Evolutionary conservation across 2,888 invertebrate genomes (phyloP), one percentile per base, ranked within the genome.

Genomic region (Orthosia incerta): DNA sequence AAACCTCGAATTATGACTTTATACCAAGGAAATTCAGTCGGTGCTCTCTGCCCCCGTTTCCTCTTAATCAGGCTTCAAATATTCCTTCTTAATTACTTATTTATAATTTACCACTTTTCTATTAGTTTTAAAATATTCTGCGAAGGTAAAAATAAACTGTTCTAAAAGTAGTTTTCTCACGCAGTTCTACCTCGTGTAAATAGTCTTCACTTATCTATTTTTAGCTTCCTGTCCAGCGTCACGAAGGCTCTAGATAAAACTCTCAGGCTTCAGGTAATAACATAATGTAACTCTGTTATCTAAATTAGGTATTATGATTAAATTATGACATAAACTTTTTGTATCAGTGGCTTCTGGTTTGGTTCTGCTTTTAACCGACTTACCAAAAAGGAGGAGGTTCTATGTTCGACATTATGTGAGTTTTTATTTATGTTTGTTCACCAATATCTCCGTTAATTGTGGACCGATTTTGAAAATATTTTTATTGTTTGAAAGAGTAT

Each of bases 161-260:
- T 71, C 4, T 62, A 48, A 18, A 59, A 23, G 0, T 23, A 23
- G 59, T 46, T 65, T 53, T 77, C 82, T 59, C 74, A 70, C 66
- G 62, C 20, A 23, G 12, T 23, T 23, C 13, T 9, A 12, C 12
- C 13, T n/a, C 56, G 31, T 68, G 31, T 80, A 50, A 76, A 76
- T 59, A 51, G 13, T 46, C 20, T 67, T 53, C 26, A 55, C 20
- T 53, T 65, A n/a, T 61, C 31, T 66, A 56, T 66, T 72, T 66
- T 31, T 70, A 57, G 12, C 53, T 82, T 77, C 78, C 82, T 63
- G 80, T 80, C 56, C 66, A 20, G 1, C 20, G 48, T 61, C 81
- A 76, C 76, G 51, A 46, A 77, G 53, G 16, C 55, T 56, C 48
- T 39, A n/a, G n/a, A 15, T 26, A 23, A 51, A 20, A n/a, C 65